Evolutionary conservation across 1,140 invertebrate genomes (phyloP).

Genomic region (Zeugodacus cucurbitae): DNA sequence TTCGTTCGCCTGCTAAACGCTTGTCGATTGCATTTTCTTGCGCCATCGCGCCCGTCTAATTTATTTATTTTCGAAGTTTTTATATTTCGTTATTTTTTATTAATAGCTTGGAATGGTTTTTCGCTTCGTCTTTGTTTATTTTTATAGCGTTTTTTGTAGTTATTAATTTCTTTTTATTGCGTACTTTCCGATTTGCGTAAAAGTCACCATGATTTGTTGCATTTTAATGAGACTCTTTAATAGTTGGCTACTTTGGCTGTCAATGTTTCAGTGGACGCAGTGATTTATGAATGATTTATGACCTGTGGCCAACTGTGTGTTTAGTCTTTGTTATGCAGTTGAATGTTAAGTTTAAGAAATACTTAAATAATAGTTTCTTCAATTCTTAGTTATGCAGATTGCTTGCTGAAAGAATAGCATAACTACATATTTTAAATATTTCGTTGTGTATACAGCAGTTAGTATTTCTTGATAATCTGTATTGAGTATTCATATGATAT

Average conservation of each 20-base stretch:
- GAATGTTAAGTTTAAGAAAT: too few species aligned
- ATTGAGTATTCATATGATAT: too few species aligned
- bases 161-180: slow-evolving; percentile 33
- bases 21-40: background rate
- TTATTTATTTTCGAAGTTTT: background rate
- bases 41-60: background rate
- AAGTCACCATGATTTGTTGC: slow-evolving; percentile 48
- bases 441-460: too few species aligned
- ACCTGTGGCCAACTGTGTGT: background rate
- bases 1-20: background rate
- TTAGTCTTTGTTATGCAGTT: background rate
- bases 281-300: slow-evolving; percentile 12
- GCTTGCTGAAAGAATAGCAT: too few species aligned
- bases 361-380: too few species aligned
- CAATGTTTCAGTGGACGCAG: background rate
- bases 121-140: background rate
- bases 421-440: too few species aligned
- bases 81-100: background rate
- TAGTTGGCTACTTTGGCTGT: background rate
- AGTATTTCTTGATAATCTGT: too few species aligned
- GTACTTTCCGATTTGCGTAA: slow-evolving; percentile 14
- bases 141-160: background rate
- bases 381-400: too few species aligned
- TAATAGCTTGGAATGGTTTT: background rate
- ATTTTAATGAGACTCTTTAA: slow-evolving; percentile 54